phyloP scores from a whole-genome alignment of 2,797 vertebrate species.

The Poeciliopsis paucimaculata region DNA sequence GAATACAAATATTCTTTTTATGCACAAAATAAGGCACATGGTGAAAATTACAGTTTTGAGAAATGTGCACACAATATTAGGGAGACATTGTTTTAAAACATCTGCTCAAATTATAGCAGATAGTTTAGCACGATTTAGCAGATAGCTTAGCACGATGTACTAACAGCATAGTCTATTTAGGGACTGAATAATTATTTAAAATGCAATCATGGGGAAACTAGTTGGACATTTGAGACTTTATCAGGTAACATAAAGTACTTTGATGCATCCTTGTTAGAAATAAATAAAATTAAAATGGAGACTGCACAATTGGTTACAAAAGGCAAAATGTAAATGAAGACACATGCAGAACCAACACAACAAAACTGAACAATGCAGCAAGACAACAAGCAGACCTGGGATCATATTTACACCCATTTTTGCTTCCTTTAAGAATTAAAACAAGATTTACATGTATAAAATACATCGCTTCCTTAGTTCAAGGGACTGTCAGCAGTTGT shows the following conservation, averaged over 20 bases:
- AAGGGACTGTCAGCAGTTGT: not conserved
- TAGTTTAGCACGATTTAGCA: too few species aligned
- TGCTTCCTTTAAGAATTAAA: not conserved
- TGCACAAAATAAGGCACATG: not conserved
- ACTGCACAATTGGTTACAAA: not conserved
- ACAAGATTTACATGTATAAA: conserved; percentile 5
- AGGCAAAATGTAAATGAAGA: not conserved
- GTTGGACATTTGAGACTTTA: not conserved
- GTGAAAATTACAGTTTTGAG: not conserved
- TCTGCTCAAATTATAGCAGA: not conserved
- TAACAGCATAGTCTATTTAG: too few species aligned
- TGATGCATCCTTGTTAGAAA: not conserved
- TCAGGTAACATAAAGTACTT: not conserved
- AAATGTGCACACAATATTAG: not conserved
- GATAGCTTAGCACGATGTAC: too few species aligned
- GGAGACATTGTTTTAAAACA: not conserved
- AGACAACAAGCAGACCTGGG: conserved; percentile 79
- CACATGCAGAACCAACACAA: conserved; percentile 74
- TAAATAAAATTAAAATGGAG: not conserved
- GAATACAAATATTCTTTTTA: not conserved
- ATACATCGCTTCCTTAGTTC: not conserved
- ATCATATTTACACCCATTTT: conserved; percentile 30
- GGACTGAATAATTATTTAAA: not conserved
- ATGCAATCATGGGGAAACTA: not conserved
- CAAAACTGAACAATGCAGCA: conserved; percentile 55